Evolutionary conservation across 2,797 vertebrate species (phyloP).

Genomic region (Gastrophryne carolinensis): DNA sequence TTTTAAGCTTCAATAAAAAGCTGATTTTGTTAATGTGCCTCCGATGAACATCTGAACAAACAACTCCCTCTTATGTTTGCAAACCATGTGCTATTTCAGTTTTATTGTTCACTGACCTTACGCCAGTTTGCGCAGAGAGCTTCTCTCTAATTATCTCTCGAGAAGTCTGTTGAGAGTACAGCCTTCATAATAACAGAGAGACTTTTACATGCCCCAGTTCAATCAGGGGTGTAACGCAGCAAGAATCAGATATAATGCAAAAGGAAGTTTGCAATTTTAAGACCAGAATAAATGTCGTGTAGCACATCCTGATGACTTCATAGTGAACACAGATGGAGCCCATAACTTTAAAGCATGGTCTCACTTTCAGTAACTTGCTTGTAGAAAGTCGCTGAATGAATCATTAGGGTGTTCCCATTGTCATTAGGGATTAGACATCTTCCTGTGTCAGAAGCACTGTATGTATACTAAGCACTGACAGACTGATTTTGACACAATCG

Average conservation of each 20-base stretch:
- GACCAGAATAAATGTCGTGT: neutral
- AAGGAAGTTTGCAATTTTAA: neutral
- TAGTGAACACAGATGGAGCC: neutral
- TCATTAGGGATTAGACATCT: neutral
- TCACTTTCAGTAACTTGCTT: neutral
- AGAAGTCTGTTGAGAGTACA: neutral
- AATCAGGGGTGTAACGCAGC: neutral
- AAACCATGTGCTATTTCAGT: neutral
- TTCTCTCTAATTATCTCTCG: neutral
- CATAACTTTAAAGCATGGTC: neutral
- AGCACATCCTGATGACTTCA: neutral
- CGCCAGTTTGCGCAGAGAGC: neutral
- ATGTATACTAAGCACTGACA: too few species aligned
- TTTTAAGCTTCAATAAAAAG: slow-evolving; percentile 11
- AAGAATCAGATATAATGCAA: neutral
- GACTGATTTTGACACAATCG: too few species aligned
- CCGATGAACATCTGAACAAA: slow-evolving; percentile 22
- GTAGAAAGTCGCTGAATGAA: neutral
- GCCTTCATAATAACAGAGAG: neutral
- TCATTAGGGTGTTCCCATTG: slow-evolving; percentile 1
- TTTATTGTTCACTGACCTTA: slow-evolving; percentile 8
- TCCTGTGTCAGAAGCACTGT: neutral
- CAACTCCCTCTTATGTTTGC: neutral
- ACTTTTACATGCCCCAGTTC: neutral
- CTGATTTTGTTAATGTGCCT: neutral